Percentiles rank a stretch among this genome's conserved stretches.
Evolutionary conservation across 2,113 vertebrate genomes (phyloP).

Genomic region (Ifrita kowaldi): DNA sequence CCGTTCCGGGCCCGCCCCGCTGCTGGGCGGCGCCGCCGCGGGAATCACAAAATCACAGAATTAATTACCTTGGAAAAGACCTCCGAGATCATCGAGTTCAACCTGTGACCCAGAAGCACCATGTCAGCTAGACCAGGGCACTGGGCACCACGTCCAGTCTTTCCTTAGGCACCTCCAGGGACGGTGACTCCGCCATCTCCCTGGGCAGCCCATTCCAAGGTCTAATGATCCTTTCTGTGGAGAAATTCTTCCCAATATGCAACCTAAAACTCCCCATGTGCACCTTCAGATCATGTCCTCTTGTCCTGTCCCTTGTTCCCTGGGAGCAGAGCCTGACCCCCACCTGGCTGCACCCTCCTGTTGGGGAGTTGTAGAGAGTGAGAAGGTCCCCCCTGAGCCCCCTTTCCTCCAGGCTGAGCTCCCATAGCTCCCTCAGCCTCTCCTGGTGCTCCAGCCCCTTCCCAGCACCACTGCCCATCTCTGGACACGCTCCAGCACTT

Average conservation of each 20-base stretch:
- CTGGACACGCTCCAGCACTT: neutral
- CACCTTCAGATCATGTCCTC: neutral
- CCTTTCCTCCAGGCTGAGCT: neutral
- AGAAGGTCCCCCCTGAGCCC: too few species aligned
- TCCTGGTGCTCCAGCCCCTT: neutral
- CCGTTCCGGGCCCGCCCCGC: neutral
- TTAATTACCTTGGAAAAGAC: neutral
- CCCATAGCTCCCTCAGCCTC: accelerated
- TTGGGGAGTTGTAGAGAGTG: neutral
- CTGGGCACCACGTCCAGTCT: too few species aligned
- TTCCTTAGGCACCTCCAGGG: neutral
- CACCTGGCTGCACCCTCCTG: neutral
- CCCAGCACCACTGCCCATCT: neutral
- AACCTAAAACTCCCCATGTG: neutral
- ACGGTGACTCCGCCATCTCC: accelerated
- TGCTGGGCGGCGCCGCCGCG: too few species aligned
- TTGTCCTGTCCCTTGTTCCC: accelerated
- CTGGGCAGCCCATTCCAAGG: neutral
- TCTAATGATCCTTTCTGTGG: neutral
- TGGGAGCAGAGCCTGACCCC: neutral
- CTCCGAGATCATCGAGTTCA: neutral
- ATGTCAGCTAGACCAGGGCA: neutral
- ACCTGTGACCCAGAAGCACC: neutral
- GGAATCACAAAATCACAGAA: neutral
- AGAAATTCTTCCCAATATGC: neutral